Percentiles rank a stretch among this genome's conserved stretches.
Evolutionary conservation across 1,140 invertebrate species (phyloP).

Genomic region (Drosophila azteca): DNA sequence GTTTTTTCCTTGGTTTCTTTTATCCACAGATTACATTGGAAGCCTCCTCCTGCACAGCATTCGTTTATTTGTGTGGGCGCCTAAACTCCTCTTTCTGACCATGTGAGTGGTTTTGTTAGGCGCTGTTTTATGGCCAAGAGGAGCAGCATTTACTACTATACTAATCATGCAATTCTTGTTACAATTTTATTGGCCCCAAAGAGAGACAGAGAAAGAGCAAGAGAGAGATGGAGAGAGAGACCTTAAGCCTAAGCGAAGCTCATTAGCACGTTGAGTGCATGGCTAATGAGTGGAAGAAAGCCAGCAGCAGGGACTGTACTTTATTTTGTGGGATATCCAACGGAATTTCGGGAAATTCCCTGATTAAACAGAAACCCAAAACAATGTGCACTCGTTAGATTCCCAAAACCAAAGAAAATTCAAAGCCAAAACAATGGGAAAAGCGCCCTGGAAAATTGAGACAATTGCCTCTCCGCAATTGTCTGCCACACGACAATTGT

Average conservation of each 20-base stretch:
- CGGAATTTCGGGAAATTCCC: conserved; percentile 41
- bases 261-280: conserved; percentile 72
- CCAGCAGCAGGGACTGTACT: conserved; percentile 28
- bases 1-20: conserved; percentile 1
- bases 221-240: too few species aligned
- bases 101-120: conserved; percentile 41
- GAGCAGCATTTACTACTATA: conserved; percentile 71
- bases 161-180: conserved; percentile 73
- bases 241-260: conserved; percentile 32
- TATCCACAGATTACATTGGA: conserved; percentile 40
- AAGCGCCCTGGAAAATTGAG: conserved; percentile 57
- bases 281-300: conserved; percentile 56
- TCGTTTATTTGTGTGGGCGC: conserved; percentile 36
- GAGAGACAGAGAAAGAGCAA: too few species aligned
- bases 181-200: conserved; percentile 51
- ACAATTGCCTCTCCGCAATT: conserved; percentile 64
- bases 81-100: conserved; percentile 26
- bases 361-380: conserved; percentile 36
- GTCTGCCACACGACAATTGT: conserved; percentile 43
- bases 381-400: conserved; percentile 5
- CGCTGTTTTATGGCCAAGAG: conserved; percentile 47
- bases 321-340: conserved; percentile 38
- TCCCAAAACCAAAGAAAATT: conserved; percentile 14
- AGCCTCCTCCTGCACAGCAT: conserved; percentile 20
- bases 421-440: conserved; percentile 44